phyloP scores from a whole-genome alignment of 37 sponge, comb jelly and placozoan species.

The Eunapius fragilis region DNA sequence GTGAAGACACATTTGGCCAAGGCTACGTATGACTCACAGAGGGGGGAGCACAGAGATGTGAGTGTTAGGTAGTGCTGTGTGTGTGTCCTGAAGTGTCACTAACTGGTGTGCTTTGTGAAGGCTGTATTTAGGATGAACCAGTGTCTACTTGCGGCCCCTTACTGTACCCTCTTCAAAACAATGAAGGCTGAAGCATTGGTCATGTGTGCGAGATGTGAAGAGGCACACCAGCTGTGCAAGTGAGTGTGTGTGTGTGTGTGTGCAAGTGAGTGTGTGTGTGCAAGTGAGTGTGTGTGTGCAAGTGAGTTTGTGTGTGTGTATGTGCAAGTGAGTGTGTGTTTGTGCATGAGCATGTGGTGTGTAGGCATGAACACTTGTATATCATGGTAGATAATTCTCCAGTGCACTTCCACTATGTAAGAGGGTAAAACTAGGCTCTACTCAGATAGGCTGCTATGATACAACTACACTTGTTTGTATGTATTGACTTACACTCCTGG shows the following conservation, averaged over 20 bases:
- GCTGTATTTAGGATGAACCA: constrained; percentile 45
- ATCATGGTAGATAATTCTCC: too few species aligned
- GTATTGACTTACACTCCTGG: not conserved
- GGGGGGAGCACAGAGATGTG: constrained; percentile 30
- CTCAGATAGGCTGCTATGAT: too few species aligned
- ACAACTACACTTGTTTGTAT: too few species aligned
- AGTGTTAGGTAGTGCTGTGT: not conserved
- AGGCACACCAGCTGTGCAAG: constrained; percentile 61
- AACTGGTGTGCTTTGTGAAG: not conserved
- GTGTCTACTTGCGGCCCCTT: constrained; percentile 58
- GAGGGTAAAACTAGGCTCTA: too few species aligned
- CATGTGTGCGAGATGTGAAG: constrained; percentile 37
- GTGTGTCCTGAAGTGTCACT: not conserved
- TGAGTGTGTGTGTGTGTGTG: constrained; percentile 27
- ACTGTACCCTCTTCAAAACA: constrained; percentile 24
- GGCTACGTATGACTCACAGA: constrained; percentile 16
- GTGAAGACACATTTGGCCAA: not conserved
- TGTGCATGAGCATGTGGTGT: not conserved
- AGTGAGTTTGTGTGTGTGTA: not conserved
- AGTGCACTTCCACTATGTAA: too few species aligned
- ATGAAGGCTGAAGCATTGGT: constrained; percentile 64
- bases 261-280: not conserved
- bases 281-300: not conserved
- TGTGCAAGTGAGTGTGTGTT: not conserved
- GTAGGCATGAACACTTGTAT: not conserved